These are phyloP conservation scores for Pinctada fucata DNA, from an alignment of 2,888 invertebrate species.

Conservation along the genomic window DNA sequence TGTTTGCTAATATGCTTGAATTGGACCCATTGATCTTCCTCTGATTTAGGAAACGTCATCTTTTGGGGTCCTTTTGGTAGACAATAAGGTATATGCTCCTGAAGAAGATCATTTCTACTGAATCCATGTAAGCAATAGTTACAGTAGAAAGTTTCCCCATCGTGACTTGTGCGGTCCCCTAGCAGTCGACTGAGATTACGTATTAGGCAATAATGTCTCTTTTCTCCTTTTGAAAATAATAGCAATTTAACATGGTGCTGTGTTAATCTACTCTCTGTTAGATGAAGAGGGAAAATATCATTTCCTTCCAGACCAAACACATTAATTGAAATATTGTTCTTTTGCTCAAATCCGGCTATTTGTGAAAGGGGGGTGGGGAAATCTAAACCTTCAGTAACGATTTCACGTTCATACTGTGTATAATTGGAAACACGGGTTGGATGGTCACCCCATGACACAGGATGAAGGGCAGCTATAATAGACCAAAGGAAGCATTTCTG, in stretches of 20 bases:
- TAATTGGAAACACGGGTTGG: slow-evolving; percentile 23
- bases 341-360: slow-evolving; percentile 18
- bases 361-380: slow-evolving; percentile 17
- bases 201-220: slow-evolving; percentile 21
- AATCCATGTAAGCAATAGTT: slow-evolving; percentile 26
- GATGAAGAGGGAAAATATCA: slow-evolving; percentile 26
- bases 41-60: slow-evolving; percentile 15
- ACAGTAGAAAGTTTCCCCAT: slow-evolving; percentile 26
- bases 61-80: slow-evolving; percentile 16
- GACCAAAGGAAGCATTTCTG: slow-evolving; percentile 41
- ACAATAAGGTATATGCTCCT: slow-evolving; percentile 17
- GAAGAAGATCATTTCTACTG: neutral
- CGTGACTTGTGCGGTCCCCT: slow-evolving; percentile 21
- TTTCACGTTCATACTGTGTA: slow-evolving; percentile 25
- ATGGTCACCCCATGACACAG: slow-evolving; percentile 6
- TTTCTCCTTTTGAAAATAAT: slow-evolving; percentile 27
- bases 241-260: slow-evolving; percentile 15
- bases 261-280: slow-evolving; percentile 12
- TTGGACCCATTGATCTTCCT: slow-evolving; percentile 31
- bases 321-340: slow-evolving; percentile 35
- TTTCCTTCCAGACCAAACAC: slow-evolving; percentile 24
- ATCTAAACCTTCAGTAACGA: slow-evolving; percentile 4
- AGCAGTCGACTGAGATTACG: slow-evolving; percentile 23
- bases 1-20: slow-evolving; percentile 33
- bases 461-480: slow-evolving; percentile 28